Conservation (phyloP, 1,140 invertebrate species). For the Mesaphorura yosii region DNA sequence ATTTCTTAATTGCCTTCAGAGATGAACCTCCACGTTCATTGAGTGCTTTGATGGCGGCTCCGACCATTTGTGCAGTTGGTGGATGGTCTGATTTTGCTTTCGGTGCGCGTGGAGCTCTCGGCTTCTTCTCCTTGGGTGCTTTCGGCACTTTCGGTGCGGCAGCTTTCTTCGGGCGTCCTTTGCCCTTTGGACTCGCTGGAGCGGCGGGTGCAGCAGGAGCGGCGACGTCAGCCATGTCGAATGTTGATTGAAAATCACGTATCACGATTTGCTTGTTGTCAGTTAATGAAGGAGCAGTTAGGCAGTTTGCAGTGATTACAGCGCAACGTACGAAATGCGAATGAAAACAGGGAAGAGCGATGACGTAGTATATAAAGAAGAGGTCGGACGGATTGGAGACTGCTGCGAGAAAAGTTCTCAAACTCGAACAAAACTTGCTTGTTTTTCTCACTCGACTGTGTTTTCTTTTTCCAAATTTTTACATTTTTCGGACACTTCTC, state of each 20-base stretch:
- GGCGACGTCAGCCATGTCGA: conserved; percentile 3
- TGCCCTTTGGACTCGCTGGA: neutral
- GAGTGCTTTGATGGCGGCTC: conserved; percentile 34
- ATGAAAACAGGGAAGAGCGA: neutral
- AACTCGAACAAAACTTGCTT: neutral
- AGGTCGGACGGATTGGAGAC: neutral
- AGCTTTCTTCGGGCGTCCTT: neutral
- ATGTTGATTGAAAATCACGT: no score
- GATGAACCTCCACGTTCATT: conserved; percentile 35
- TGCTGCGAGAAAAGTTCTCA: neutral
- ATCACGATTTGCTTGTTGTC: no score
- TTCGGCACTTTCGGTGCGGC: conserved; percentile 6
- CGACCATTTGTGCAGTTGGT: conserved; percentile 35
- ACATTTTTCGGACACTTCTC: no score
- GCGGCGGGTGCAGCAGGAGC: neutral
- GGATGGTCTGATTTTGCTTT: conserved; percentile 35
- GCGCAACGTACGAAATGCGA: neutral
- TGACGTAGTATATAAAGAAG: neutral
- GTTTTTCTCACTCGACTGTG: neutral
- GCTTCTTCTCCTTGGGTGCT: conserved; percentile 14
- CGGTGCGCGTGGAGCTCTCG: conserved; percentile 19
- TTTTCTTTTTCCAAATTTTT: conserved; percentile 9
- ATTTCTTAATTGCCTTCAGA: conserved; percentile 35
- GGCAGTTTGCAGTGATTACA: neutral
- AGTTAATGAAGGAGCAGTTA: no score